Conservation (phyloP, 2,113 vertebrate genomes). For the Thunnus maccoyii region DNA sequence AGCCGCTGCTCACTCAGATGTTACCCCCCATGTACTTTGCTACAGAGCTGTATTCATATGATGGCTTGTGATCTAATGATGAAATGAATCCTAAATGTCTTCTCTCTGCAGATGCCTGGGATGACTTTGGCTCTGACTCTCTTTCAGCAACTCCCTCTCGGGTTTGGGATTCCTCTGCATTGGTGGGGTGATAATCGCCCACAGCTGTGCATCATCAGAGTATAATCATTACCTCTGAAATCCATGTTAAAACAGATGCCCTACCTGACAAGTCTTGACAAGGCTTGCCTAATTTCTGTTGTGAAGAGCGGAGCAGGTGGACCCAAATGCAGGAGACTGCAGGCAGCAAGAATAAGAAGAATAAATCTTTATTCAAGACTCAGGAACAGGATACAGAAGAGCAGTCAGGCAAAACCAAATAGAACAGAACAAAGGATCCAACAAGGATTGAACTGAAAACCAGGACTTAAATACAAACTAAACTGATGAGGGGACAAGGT, state of each 20-base stretch:
- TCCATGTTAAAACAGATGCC: constrained; percentile 58
- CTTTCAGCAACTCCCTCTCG: constrained; percentile 6
- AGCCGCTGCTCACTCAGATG: constrained; percentile 53
- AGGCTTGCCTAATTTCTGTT: constrained; percentile 20
- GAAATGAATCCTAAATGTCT: constrained; percentile 75
- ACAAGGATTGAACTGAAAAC: too few species aligned
- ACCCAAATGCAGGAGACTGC: too few species aligned
- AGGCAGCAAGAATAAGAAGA: too few species aligned
- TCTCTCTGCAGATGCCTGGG: constrained; percentile 37
- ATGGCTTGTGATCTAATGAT: constrained; percentile 72
- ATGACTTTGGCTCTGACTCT: constrained; percentile 26
- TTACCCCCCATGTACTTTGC: constrained; percentile 50
- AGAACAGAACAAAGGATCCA: too few species aligned
- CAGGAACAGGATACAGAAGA: too few species aligned
- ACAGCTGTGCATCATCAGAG: constrained; percentile 59
- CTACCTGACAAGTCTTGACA: constrained; percentile 46
- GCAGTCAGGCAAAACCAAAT: too few species aligned
- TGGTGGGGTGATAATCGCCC: constrained; percentile 47
- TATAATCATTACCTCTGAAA: constrained; percentile 57
- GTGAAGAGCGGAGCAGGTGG: neutral
- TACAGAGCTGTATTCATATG: constrained; percentile 48
- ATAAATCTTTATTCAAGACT: too few species aligned
- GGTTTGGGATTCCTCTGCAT: constrained; percentile 26
- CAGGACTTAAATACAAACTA: too few species aligned
- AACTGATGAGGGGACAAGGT: too few species aligned